A percentile compares a stretch with the other conserved stretches of the same genome.
Conservation (phyloP, 2,888 invertebrate genomes). For the Ashinkailepas kermadecensis region DNA sequence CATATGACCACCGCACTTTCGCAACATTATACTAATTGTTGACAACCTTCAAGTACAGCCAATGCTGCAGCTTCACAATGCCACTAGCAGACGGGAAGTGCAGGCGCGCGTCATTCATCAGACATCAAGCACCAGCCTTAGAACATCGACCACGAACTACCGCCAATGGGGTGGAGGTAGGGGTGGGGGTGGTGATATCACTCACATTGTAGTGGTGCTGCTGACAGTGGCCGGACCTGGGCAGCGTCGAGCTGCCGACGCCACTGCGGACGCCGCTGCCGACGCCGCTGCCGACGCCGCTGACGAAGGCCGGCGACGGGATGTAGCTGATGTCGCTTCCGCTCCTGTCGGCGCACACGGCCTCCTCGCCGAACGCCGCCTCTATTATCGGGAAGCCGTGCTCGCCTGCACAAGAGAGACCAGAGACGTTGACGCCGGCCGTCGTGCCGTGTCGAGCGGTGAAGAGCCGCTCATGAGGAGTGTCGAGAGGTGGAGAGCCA, state of each 20-base stretch:
- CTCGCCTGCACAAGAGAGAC: neutral
- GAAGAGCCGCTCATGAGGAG: too few species aligned
- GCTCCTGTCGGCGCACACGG: neutral
- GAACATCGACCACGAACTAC: neutral
- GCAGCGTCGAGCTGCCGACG: neutral
- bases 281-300: neutral
- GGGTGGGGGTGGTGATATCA: neutral
- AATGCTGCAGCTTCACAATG: too few species aligned
- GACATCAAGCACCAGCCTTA: too few species aligned
- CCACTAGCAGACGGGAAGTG: too few species aligned
- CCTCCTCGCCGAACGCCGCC: neutral
- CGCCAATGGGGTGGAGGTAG: neutral
- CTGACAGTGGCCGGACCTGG: neutral
- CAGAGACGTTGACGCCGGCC: too few species aligned
- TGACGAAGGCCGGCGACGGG: neutral
- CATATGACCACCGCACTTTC: too few species aligned
- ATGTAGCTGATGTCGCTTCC: conserved; percentile 13
- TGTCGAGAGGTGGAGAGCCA: too few species aligned
- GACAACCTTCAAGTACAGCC: too few species aligned
- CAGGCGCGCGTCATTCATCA: too few species aligned
- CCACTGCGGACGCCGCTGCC: neutral
- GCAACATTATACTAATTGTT: too few species aligned
- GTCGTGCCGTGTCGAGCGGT: too few species aligned
- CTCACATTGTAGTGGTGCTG: conserved; percentile 3
- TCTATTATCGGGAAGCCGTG: conserved; percentile 1